Conservation (phyloP, 2,113 vertebrate species). For the Neogobius melanostomus region DNA sequence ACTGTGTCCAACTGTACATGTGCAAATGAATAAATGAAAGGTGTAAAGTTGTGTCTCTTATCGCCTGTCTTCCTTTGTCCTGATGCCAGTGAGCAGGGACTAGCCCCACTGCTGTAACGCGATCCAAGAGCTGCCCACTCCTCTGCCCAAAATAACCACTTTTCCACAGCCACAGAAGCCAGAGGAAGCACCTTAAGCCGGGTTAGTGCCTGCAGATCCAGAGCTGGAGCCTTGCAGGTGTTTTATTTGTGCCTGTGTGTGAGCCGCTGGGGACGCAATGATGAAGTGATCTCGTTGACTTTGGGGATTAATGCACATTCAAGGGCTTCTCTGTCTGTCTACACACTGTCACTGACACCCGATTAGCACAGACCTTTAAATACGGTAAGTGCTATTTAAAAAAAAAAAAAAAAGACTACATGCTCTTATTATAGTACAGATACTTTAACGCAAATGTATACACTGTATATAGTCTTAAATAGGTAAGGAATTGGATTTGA, state of each 20-base stretch:
- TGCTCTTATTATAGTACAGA: neutral
- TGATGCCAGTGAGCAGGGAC: constrained; percentile 2
- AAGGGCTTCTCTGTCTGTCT: constrained; percentile 17
- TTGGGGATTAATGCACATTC: constrained; percentile 42
- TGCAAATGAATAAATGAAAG: constrained; percentile 59
- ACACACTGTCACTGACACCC: constrained; percentile 12
- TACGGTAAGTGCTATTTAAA: constrained; percentile 43
- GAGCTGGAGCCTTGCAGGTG: constrained; percentile 19
- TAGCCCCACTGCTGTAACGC: constrained; percentile 45
- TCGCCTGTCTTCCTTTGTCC: neutral
- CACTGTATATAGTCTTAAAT: too few relatives aligned
- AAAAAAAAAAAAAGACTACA: neutral
- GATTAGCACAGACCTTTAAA: constrained; percentile 12
- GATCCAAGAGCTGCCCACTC: constrained; percentile 58
- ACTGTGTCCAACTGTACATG: constrained; percentile 64
- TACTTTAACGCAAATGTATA: too few relatives aligned
- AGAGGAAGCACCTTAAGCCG: constrained; percentile 35
- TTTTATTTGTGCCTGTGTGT: constrained; percentile 12
- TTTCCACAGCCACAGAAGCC: constrained; percentile 20
- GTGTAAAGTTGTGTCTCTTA: constrained; percentile 60
- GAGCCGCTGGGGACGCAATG: constrained; percentile 27
- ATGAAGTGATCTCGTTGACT: constrained; percentile 36
- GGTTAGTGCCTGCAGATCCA: constrained; percentile 10
- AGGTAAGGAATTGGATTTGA: too few relatives aligned
- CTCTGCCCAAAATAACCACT: constrained; percentile 72